Conservation (phyloP, 2,888 invertebrate species). For the Leucania comma region DNA sequence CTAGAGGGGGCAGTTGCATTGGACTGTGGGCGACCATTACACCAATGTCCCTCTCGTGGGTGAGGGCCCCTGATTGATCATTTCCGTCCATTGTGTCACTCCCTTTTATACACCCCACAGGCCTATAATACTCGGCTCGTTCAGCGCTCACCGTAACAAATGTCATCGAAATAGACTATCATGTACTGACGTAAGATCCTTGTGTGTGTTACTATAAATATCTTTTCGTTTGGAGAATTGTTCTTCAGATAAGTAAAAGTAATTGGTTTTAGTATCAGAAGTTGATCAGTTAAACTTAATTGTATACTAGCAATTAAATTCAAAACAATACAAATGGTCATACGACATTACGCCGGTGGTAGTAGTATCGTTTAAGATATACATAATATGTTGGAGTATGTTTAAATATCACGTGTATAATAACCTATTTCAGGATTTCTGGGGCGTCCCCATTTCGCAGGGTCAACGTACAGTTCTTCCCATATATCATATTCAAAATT, state of each 20-base stretch:
- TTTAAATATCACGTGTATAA: slow-evolving; percentile 71
- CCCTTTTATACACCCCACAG: slow-evolving; percentile 76
- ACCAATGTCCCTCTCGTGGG: slow-evolving; percentile 76
- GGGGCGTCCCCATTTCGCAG: slow-evolving; percentile 73
- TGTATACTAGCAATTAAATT: slow-evolving; percentile 33
- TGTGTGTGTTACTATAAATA: slow-evolving; percentile 66
- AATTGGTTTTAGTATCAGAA: slow-evolving; percentile 30
- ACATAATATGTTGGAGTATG: slow-evolving; percentile 70
- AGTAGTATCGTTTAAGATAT: slow-evolving; percentile 42
- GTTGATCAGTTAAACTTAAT: slow-evolving; percentile 31
- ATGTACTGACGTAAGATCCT: slow-evolving; percentile 68
- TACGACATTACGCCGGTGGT: slow-evolving; percentile 53
- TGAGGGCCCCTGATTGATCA: slow-evolving; percentile 83
- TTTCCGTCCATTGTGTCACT: slow-evolving; percentile 86
- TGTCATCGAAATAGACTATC: slow-evolving; percentile 69
- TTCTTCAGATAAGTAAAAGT: slow-evolving; percentile 31
- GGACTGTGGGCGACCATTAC: slow-evolving; percentile 72
- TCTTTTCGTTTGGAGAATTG: slow-evolving; percentile 42
- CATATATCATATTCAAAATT: slow-evolving; percentile 60
- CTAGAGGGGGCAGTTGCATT: slow-evolving; percentile 71
- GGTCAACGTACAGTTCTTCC: slow-evolving; percentile 70
- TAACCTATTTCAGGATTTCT: slow-evolving; percentile 73
- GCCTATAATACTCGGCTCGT: slow-evolving; percentile 69
- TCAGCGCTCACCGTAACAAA: slow-evolving; percentile 71
- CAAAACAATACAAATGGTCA: slow-evolving; percentile 54